These are phyloP conservation scores for Myiotriccus ornatus DNA, from an alignment of 2,797 vertebrate species.

Conservation along the genomic window DNA sequence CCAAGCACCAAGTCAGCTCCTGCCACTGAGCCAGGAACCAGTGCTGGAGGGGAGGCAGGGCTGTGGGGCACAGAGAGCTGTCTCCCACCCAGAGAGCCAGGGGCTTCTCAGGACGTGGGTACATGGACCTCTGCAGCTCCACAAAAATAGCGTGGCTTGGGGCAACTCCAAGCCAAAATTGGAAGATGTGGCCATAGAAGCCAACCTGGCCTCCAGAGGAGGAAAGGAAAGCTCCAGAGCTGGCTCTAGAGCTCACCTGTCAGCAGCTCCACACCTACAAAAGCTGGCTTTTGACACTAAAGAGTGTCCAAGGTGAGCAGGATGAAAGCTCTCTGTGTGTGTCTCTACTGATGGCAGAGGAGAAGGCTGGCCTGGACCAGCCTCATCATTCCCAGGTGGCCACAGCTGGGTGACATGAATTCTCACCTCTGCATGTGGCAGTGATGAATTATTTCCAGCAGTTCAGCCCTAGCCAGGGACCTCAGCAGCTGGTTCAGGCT, in stretches of 20 bases:
- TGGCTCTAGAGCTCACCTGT: neutral
- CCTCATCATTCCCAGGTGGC: neutral
- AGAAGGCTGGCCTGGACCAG: neutral
- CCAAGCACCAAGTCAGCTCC: neutral
- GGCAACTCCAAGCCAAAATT: neutral
- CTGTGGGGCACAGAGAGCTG: neutral
- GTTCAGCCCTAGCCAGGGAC: neutral
- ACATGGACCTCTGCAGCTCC: neutral
- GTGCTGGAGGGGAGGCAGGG: neutral
- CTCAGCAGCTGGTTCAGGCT: neutral
- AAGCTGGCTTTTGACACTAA: neutral
- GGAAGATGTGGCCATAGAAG: neutral
- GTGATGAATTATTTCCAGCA: neutral
- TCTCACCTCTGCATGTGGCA: neutral
- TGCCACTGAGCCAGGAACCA: neutral
- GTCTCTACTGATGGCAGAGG: neutral
- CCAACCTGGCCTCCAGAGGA: neutral
- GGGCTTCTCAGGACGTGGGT: neutral
- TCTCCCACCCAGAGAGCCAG: neutral
- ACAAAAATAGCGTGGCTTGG: rapidly evolving
- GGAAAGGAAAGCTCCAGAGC: neutral
- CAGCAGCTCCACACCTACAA: neutral
- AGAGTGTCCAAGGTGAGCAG: neutral
- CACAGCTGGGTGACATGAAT: neutral
- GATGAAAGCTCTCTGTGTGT: neutral